Evolutionary conservation across 1,140 invertebrate genomes (phyloP).

Genomic region (Megathymus violae): DNA sequence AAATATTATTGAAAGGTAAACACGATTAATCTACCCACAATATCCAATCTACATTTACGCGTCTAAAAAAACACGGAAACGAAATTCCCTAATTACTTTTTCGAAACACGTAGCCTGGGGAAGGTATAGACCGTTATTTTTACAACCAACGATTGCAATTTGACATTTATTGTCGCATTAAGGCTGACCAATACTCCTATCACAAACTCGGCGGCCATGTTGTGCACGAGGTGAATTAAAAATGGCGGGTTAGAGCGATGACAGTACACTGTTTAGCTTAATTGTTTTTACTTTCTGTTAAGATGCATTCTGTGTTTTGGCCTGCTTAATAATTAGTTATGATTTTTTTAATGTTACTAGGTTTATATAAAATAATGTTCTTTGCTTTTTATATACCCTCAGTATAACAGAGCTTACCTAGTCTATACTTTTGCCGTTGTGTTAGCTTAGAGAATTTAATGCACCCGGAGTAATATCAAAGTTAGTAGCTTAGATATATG

Average conservation of each 20-base stretch:
- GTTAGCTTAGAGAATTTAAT: background rate
- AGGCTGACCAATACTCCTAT: conserved; percentile 59
- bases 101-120: conserved; percentile 57
- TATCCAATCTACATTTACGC: conserved; percentile 40
- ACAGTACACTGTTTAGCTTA: conserved; percentile 29
- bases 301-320: conserved; percentile 33
- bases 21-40: conserved; percentile 33
- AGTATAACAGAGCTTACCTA: too few species aligned
- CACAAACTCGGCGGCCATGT: conserved; percentile 63
- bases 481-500: background rate
- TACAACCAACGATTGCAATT: conserved; percentile 71
- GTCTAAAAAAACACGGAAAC: conserved; percentile 44
- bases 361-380: too few species aligned
- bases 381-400: background rate
- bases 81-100: conserved; percentile 68
- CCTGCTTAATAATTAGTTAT: conserved; percentile 1
- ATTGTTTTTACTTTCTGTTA: conserved; percentile 38
- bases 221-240: conserved; percentile 64
- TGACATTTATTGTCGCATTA: conserved; percentile 76
- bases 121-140: conserved; percentile 70
- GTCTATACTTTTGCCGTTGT: background rate
- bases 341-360: too few species aligned
- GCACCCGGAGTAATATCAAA: background rate
- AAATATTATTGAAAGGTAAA: too few species aligned
- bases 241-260: conserved; percentile 50